Evolutionary conservation across 2,888 invertebrate species (phyloP).

Genomic region (Drosophila eohydei): DNA sequence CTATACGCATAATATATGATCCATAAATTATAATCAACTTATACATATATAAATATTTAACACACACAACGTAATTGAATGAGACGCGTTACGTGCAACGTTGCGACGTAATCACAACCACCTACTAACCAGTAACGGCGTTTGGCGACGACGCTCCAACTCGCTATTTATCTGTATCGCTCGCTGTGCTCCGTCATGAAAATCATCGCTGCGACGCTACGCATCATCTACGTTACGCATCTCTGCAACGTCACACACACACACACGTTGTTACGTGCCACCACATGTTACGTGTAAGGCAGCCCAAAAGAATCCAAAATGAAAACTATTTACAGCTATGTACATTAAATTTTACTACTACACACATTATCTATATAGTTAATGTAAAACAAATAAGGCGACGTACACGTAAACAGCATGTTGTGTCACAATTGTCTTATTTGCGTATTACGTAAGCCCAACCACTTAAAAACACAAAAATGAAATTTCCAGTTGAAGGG

Average conservation of each 20-base stretch:
- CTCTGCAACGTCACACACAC: slow-evolving; percentile 32
- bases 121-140: slow-evolving; percentile 44
- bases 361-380: slow-evolving; percentile 15
- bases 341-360: slow-evolving; percentile 42
- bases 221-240: slow-evolving; percentile 35
- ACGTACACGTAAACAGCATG: slow-evolving; percentile 51
- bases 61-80: slow-evolving; percentile 41
- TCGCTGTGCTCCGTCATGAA: slow-evolving; percentile 25
- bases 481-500: slow-evolving; percentile 20
- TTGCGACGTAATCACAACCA: slow-evolving; percentile 43
- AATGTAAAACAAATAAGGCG: slow-evolving; percentile 35
- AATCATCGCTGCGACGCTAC: slow-evolving; percentile 55
- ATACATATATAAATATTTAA: slow-evolving; percentile 31
- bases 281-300: slow-evolving; percentile 64
- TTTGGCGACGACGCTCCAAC: slow-evolving; percentile 34
- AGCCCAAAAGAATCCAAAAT: slow-evolving; percentile 40
- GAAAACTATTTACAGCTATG: slow-evolving; percentile 40
- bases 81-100: slow-evolving; percentile 38
- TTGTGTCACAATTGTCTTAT: slow-evolving; percentile 45
- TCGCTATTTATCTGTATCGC: slow-evolving; percentile 6
- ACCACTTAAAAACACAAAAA: slow-evolving; percentile 3
- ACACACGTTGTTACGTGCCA: slow-evolving; percentile 37
- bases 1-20: slow-evolving; percentile 17
- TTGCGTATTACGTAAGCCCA: slow-evolving; percentile 44
- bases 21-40: slow-evolving; percentile 30